Conservation (phyloP, 2,888 invertebrate species). For the Stenodema calcarata region DNA sequence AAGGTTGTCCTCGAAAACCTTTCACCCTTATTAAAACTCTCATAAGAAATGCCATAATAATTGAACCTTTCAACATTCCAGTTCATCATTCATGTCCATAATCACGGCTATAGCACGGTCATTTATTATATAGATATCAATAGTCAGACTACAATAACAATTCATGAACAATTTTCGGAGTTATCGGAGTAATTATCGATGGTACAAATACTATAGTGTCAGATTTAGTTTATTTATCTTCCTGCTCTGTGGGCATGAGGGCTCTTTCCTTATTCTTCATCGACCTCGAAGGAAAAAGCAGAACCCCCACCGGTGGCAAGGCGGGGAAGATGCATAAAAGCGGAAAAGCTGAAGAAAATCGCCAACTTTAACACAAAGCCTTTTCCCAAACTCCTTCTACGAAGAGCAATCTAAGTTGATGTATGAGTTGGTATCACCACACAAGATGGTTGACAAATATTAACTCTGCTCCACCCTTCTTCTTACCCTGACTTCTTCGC, state of each 20-base stretch:
- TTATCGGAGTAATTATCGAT: no score
- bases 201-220: no score
- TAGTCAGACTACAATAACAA: no score
- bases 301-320: neutral
- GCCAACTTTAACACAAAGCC: conserved; percentile 43
- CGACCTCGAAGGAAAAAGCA: neutral
- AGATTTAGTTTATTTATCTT: neutral
- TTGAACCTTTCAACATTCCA: no score
- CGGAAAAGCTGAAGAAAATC: conserved; percentile 36
- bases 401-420: conserved; percentile 45
- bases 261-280: neutral
- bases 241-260: neutral
- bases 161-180: no score
- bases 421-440: conserved; percentile 45
- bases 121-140: no score
- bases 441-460: conserved; percentile 44
- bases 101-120: no score
- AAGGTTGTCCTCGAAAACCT: no score
- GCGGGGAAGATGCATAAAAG: neutral
- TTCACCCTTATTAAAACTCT: no score
- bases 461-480: conserved; percentile 9
- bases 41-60: no score
- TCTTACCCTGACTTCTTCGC: neutral
- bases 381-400: neutral
- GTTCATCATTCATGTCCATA: no score